Base-by-base conservation (phyloP, 2,113 vertebrate genomes). In the Oreocharis arfaki region DNA sequence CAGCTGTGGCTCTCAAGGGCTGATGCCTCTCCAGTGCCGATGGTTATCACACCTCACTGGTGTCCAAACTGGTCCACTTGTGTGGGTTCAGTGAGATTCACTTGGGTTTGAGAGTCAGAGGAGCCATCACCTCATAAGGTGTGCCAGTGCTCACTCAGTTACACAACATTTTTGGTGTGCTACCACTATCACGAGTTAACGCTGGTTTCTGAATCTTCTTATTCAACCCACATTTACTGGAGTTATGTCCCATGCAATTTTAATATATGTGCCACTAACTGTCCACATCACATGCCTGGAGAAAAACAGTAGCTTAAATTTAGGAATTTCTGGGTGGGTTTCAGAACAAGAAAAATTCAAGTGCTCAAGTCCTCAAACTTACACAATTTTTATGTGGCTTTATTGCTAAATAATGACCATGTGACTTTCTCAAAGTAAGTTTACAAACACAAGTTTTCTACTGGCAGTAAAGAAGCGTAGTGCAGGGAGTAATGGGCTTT, bases 271-370 rank as follows among this genome's bases (percentile, higher is more conserved):
- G n/a, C 41, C 30, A 68, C 12, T 33, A 83, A 63, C 50, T 64
- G 30, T 52, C 24, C n/a, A 30, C 20, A 52, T 60, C 3, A 8
- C 13, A 37, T 61, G 16, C 63, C 20, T 28, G 22, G 50, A 69
- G 17, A 52, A 76, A 83, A 57, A 7, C 1, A 37, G 24, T 20
- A 59, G 23, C 11, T 81, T 44, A 49, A 68, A 75, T 44, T 33
- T 33, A 52, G 33, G 17, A 57, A 52, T 61, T 79, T 78, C 61
- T 82, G 35, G 1, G 63, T 82, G 35, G 1, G 63, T 96, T 86
- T 86, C 68, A 76, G 70, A 47, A 89, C n/a, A 93, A 49, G 53
- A 91, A 69, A 86, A 68, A 90, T 82, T 84, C 59, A 80, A 75
- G n/a, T 57, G 50, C n/a, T 79, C 63, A 91, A 18, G 49, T 80